A percentile compares a stretch with the other conserved stretches of the same genome.
Conservation (phyloP, 2,113 vertebrate genomes). For the Hypocryptadius cinnamomeus region DNA sequence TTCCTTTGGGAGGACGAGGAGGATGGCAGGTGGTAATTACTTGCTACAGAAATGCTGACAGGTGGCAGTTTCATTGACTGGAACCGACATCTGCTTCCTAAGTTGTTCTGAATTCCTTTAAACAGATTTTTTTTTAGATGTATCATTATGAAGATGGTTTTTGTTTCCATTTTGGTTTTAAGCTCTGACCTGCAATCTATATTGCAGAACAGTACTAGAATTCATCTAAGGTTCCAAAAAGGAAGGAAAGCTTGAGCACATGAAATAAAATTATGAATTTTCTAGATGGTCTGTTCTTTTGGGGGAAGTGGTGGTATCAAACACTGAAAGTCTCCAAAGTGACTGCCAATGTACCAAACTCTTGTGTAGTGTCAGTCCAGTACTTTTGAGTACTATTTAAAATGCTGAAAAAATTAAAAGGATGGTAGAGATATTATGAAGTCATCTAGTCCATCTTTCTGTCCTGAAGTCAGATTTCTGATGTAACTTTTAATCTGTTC, state of each 20-base stretch:
- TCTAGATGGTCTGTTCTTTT: not conserved
- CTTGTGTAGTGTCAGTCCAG: not conserved
- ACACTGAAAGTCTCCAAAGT: not conserved
- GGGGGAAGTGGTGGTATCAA: not conserved
- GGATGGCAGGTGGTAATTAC: conserved; percentile 36
- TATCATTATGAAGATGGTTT: not conserved
- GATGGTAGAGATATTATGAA: not conserved
- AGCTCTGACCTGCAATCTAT: not conserved
- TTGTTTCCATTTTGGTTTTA: not conserved
- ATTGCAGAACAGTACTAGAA: not conserved
- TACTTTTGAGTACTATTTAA: not conserved
- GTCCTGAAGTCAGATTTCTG: not conserved
- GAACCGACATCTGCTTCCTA: conserved; percentile 12
- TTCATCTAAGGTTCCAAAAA: not conserved
- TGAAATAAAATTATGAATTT: not conserved
- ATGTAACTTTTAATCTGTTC: not conserved
- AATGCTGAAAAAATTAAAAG: not conserved
- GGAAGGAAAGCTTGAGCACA: not conserved
- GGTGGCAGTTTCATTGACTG: conserved; percentile 25
- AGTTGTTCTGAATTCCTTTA: conserved; percentile 31
- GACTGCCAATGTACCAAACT: not conserved
- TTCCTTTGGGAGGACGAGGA: not conserved
- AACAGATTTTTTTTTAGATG: not conserved
- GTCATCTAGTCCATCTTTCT: not conserved
- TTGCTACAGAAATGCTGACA: conserved; percentile 33